A percentile compares a stretch with the other conserved stretches of the same genome.
phyloP scores from a whole-genome alignment of 2,888 invertebrate genomes.

The Acanthopleura granulata region DNA sequence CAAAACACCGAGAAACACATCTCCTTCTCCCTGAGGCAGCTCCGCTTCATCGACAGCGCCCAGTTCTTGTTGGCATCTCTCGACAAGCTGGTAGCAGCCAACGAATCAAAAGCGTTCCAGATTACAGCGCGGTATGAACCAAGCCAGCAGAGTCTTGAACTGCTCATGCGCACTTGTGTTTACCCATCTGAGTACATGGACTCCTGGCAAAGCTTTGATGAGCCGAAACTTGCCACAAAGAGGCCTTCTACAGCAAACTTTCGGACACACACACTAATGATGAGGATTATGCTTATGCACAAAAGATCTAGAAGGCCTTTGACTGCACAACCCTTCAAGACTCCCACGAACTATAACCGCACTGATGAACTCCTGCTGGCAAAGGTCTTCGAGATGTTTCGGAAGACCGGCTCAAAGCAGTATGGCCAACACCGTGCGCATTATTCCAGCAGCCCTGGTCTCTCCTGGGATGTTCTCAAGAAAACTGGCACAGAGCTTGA shows the following conservation, averaged over 20 bases:
- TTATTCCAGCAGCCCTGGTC: slow-evolving; percentile 51
- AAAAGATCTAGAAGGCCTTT: slow-evolving; percentile 40
- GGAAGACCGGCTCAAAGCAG: slow-evolving; percentile 39
- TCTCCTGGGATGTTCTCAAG: slow-evolving; percentile 58
- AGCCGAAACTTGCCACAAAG: slow-evolving; percentile 33
- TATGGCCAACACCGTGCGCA: slow-evolving; percentile 49
- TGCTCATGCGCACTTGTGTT: slow-evolving; percentile 42
- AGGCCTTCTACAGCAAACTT: slow-evolving; percentile 31
- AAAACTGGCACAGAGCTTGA: slow-evolving; percentile 45
- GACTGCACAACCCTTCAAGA: slow-evolving; percentile 41
- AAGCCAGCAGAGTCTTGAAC: neutral
- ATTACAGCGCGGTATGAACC: too few relatives aligned
- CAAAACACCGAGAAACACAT: slow-evolving; percentile 38
- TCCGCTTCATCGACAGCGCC: too few relatives aligned
- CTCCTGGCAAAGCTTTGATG: too few relatives aligned
- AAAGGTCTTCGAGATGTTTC: slow-evolving; percentile 60
- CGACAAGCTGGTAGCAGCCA: too few relatives aligned
- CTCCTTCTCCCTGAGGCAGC: too few relatives aligned
- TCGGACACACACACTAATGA: slow-evolving; percentile 25
- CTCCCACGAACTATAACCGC: slow-evolving; percentile 41
- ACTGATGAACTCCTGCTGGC: slow-evolving; percentile 53
- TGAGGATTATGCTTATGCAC: slow-evolving; percentile 36
- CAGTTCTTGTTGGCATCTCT: too few relatives aligned
- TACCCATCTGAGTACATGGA: slow-evolving; percentile 61
- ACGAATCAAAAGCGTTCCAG: too few relatives aligned